Percentiles rank a stretch among this genome's conserved stretches.
Conservation (phyloP, 2,888 invertebrate species). For the Drosophila atroscutellata region DNA sequence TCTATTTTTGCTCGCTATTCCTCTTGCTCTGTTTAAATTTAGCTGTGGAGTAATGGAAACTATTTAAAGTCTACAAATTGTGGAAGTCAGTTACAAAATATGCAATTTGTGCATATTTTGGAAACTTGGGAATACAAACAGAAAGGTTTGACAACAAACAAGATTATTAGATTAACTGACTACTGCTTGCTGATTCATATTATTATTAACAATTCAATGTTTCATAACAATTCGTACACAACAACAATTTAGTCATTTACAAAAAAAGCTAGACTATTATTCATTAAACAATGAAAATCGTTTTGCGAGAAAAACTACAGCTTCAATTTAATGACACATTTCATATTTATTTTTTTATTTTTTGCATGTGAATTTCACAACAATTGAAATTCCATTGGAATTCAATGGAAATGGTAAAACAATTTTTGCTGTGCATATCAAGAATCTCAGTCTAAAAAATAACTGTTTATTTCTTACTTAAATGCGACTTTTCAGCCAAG, state of each 20-base stretch:
- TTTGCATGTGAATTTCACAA: conserved; percentile 19
- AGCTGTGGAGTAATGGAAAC: conserved; percentile 67
- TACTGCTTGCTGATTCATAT: conserved; percentile 20
- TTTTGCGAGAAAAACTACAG: conserved; percentile 15
- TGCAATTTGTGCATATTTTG: conserved; percentile 64
- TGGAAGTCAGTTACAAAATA: conserved; percentile 71
- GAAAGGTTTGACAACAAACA: conserved; percentile 20
- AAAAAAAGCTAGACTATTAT: background rate
- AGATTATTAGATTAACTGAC: conserved; percentile 11
- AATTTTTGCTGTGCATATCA: background rate
- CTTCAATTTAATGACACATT: conserved; percentile 22
- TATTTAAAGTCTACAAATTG: conserved; percentile 62
- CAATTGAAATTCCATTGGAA: background rate
- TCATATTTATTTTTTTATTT: background rate
- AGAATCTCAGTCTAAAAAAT: background rate
- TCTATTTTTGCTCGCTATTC: conserved; percentile 4
- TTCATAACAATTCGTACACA: conserved; percentile 26
- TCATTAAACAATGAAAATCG: conserved; percentile 24
- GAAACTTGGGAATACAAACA: conserved; percentile 61
- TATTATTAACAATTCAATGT: conserved; percentile 18
- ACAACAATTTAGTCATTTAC: conserved; percentile 34
- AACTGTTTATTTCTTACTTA: background rate
- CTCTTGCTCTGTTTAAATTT: conserved; percentile 50
- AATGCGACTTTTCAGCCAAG: background rate
- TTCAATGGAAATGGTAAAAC: background rate